phyloP scores from a whole-genome alignment of 2,888 invertebrate species.

The Megastigmus dorsalis region DNA sequence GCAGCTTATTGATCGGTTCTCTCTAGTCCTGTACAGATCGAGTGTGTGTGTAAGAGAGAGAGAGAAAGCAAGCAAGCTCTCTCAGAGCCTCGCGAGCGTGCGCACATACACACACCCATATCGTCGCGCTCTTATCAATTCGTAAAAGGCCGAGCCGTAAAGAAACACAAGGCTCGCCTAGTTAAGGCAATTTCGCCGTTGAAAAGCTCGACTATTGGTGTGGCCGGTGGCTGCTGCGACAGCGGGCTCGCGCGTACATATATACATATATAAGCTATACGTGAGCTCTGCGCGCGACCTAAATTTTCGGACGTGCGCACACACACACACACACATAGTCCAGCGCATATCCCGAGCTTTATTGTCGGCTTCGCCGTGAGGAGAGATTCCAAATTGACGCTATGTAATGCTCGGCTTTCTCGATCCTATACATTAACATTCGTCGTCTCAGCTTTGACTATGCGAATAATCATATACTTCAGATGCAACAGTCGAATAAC shows the following conservation, averaged over 20 bases:
- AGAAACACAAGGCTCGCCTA: slow-evolving; percentile 42
- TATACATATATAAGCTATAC: no score
- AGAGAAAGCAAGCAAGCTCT: no score
- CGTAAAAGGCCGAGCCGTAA: slow-evolving; percentile 33
- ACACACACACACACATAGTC: no score
- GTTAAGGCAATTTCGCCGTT: slow-evolving; percentile 49
- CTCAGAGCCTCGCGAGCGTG: neutral
- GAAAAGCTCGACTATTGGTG: slow-evolving; percentile 42
- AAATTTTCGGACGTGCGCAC: slow-evolving; percentile 44
- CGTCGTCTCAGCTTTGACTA: no score
- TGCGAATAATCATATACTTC: no score
- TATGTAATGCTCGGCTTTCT: no score
- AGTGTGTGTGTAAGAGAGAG: no score
- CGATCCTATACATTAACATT: no score
- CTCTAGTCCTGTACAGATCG: neutral
- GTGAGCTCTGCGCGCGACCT: slow-evolving; percentile 45
- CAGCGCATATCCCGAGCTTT: no score
- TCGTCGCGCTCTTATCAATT: slow-evolving; percentile 37
- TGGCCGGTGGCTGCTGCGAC: neutral
- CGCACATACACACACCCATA: slow-evolving; percentile 8
- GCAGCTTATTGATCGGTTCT: slow-evolving; percentile 20
- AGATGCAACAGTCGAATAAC: no score
- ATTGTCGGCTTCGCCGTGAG: neutral
- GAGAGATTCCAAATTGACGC: neutral
- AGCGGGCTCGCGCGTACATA: no score